Base-by-base conservation (phyloP, 1,140 invertebrate genomes). In the Lordiphosa collinella region DNA sequence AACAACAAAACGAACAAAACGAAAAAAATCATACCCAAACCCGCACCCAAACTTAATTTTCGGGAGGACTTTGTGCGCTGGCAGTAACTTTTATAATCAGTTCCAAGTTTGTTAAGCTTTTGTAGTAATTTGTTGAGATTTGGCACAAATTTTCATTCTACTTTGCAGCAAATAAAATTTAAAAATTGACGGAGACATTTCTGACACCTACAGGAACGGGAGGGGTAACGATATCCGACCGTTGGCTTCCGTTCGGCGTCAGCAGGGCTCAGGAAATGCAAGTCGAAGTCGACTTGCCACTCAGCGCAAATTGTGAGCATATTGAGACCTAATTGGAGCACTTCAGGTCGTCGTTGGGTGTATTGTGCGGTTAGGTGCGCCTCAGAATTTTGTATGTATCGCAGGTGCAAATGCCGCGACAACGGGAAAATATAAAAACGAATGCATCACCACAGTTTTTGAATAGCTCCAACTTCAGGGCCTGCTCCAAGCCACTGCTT, bases 121-220 rank as follows among this genome's bases (percentile, higher is more conserved):
- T 80, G 76, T 76, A 68, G 74, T 76, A 84, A 80, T 84, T 80
- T 80, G 71, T 71, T 82, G 66, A 73, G 76, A 84, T 80, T 80
- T 80, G 66, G 67, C 67, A 71, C 74, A 76, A 80, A 76, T 82
- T 63, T 67, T 66, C 14, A 13, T 41, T n/a, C 18, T 37, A 25
- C 25, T 29, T 43, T 44, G 31, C 46, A 36, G 14, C 25, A 60
- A 49, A 44, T 57, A 68, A 68, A 68, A 49, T 64, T 53, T 44
- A 11, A 31, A 22, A 8, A 8, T 29, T 18, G 40, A 13, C 6
- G 40, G 11, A 29, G 14, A 40, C 25, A 6, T 29, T 29, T 29
- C 8, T 29, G 25, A 29, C 25, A 29, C 25, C 25, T 29, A 29
- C 25, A 40, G 13, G 37, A 40, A 18, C 41, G 41, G 12, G 5